Evolutionary conservation across 1,140 invertebrate species (phyloP).

Genomic region (Meloidogyne exigua): DNA sequence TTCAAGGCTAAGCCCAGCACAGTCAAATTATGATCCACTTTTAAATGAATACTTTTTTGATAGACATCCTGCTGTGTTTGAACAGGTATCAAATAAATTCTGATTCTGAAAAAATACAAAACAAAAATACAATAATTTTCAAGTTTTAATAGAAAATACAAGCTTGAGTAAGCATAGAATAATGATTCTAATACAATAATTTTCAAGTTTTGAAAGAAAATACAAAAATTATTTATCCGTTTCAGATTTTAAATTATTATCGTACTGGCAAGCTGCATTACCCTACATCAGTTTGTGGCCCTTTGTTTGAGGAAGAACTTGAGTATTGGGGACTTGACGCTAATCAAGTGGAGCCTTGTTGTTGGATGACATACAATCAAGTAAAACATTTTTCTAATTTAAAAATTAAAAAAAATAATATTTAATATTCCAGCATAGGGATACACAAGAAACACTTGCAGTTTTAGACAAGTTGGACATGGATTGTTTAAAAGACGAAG

Average conservation of each 20-base stretch:
- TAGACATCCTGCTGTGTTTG: constrained; percentile 76
- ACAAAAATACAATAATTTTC: constrained; percentile 2
- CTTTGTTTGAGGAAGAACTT: constrained; percentile 74
- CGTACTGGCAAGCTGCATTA: constrained; percentile 64
- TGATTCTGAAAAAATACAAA: background rate
- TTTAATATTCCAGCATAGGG: constrained; percentile 35
- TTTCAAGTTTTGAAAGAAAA: constrained; percentile 5
- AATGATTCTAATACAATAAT: constrained; percentile 9
- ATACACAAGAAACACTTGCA: constrained; percentile 81
- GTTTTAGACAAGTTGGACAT: constrained; percentile 71
- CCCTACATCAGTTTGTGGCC: constrained; percentile 76
- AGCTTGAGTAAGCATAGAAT: background rate
- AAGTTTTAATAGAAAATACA: background rate
- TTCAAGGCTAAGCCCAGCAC: constrained; percentile 75
- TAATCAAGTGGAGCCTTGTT: constrained; percentile 91
- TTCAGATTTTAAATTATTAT: constrained; percentile 83
- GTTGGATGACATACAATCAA: constrained; percentile 83
- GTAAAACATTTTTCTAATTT: constrained; percentile 4
- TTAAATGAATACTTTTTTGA: constrained; percentile 99
- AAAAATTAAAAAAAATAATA: too few relatives aligned
- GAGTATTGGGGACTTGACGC: constrained; percentile 93
- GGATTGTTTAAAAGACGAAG: constrained; percentile 70
- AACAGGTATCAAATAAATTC: constrained; percentile 29
- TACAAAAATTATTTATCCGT: constrained; percentile 72
- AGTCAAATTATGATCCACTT: constrained; percentile 90